Conservation (phyloP, 2,113 vertebrate species). For the Sclerurus mexicanus region DNA sequence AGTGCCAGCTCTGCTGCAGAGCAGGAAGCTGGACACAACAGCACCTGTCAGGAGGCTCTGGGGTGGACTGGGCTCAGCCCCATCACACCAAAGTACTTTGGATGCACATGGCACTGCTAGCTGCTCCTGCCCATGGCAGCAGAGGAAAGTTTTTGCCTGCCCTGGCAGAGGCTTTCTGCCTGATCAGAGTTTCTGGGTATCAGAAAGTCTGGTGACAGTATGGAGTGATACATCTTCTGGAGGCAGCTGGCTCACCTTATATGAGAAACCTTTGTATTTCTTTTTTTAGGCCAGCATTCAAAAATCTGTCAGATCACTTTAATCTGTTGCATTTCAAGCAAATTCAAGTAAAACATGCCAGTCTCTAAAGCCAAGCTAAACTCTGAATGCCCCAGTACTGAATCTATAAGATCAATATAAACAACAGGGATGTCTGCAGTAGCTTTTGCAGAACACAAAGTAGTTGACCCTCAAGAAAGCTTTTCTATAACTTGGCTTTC, state of each 20-base stretch:
- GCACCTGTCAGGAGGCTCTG: neutral
- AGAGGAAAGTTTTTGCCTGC: neutral
- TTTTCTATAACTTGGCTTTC: conserved; percentile 2
- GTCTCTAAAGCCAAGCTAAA: conserved; percentile 13
- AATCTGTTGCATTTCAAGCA: conserved; percentile 23
- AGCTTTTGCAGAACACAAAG: neutral
- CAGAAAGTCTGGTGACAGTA: neutral
- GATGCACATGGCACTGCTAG: neutral
- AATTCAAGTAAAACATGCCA: conserved; percentile 20
- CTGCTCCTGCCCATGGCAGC: neutral
- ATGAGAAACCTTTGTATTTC: conserved; percentile 1
- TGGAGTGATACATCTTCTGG: neutral
- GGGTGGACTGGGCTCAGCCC: neutral
- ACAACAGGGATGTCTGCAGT: neutral
- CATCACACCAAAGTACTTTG: rapidly evolving
- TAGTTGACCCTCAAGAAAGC: conserved; percentile 1
- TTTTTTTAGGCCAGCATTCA: conserved; percentile 15
- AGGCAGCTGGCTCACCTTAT: conserved; percentile 47
- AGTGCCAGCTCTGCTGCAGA: rapidly evolving
- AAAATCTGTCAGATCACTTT: conserved; percentile 24
- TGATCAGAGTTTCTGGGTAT: neutral
- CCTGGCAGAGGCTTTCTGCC: neutral
- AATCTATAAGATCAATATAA: conserved; percentile 51
- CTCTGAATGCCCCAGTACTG: neutral
- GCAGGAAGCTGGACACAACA: neutral